A percentile compares a stretch with the other conserved stretches of the same genome.
Conservation (phyloP, 2,888 invertebrate genomes). For the Stenchaetothrips biformis region DNA sequence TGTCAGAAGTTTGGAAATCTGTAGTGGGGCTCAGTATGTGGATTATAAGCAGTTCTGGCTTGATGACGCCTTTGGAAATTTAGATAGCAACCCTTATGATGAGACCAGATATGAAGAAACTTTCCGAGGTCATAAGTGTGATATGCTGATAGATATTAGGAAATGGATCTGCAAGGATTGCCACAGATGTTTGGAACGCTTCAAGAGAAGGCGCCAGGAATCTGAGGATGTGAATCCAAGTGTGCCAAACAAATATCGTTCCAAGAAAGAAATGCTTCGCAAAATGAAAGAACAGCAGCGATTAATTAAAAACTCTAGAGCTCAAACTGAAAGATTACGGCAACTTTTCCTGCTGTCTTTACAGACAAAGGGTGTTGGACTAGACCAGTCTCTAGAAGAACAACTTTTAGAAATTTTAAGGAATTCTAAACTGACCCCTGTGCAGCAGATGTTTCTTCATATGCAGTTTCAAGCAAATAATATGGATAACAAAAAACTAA, state of each 20-base stretch:
- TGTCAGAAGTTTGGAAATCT: background rate
- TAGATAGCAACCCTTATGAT: background rate
- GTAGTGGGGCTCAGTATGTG: background rate
- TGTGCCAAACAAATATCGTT: background rate
- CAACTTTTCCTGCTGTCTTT: background rate
- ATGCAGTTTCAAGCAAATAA: background rate
- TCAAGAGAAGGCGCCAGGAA: background rate
- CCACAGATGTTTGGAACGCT: background rate
- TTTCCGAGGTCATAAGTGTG: background rate
- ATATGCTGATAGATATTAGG: background rate
- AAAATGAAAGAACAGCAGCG: background rate
- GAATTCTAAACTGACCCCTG: background rate
- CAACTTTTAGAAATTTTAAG: background rate
- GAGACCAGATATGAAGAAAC: background rate
- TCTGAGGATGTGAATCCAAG: background rate
- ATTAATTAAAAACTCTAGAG: background rate
- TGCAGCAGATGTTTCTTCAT: background rate
- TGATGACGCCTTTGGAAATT: background rate
- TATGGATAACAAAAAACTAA: background rate
- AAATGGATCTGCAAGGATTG: background rate
- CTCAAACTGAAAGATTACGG: background rate
- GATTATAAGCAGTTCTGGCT: background rate
- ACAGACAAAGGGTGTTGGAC: background rate
- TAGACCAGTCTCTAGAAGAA: background rate
- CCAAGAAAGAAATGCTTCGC: background rate